Percentiles rank a stretch among this genome's conserved stretches.
Evolutionary conservation across 2,888 invertebrate genomes (phyloP).

Genomic region (Drosophila recens): DNA sequence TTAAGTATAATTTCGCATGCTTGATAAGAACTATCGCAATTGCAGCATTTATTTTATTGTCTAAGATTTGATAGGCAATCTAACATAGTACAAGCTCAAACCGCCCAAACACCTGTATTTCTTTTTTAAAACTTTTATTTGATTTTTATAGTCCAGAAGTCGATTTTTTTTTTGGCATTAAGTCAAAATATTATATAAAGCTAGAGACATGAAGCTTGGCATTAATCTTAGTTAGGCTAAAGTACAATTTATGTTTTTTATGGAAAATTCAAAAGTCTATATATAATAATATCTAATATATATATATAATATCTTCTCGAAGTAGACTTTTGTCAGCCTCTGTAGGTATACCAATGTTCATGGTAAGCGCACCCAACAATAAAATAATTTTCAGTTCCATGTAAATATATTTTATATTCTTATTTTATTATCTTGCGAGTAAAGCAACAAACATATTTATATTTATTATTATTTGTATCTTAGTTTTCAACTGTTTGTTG

Average conservation of each 20-base stretch:
- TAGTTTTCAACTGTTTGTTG: conserved; percentile 29
- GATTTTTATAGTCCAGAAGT: too few relatives aligned
- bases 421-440: conserved; percentile 1
- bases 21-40: conserved; percentile 38
- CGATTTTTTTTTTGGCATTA: too few relatives aligned
- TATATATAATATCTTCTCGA: too few relatives aligned
- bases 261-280: too few relatives aligned
- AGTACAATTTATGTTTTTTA: too few relatives aligned
- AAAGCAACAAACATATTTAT: conserved; percentile 9
- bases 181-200: too few relatives aligned
- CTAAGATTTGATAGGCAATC: conserved; percentile 38
- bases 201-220: too few relatives aligned
- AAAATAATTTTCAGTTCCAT: background rate
- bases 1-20: background rate
- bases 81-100: background rate
- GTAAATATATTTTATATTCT: conserved; percentile 1
- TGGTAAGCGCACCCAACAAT: background rate
- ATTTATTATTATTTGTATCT: conserved; percentile 5
- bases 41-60: conserved; percentile 10
- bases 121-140: background rate
- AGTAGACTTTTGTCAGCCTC: background rate
- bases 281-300: too few relatives aligned
- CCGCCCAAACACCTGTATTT: conserved; percentile 10
- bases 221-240: too few relatives aligned
- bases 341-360: background rate